Evolutionary conservation across 2,113 vertebrate genomes (phyloP).

Genomic region (Nannobrachium achirus): DNA sequence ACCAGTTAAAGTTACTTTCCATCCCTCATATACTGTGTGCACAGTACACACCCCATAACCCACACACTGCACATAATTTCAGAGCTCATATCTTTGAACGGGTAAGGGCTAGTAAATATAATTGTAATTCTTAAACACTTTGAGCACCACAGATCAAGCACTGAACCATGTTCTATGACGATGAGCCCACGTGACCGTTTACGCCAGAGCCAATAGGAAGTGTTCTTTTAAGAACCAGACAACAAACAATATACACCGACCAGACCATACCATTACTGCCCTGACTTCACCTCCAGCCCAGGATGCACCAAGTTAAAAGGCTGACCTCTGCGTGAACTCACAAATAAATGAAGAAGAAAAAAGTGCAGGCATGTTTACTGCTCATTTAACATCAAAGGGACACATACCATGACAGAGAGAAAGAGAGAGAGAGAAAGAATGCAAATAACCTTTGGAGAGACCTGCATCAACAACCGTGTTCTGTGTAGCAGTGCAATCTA

Average conservation of each 20-base stretch:
- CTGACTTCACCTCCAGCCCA: conserved; percentile 28
- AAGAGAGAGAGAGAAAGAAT: conserved; percentile 8
- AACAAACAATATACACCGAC: conserved; percentile 35
- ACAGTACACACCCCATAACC: too few relatives aligned
- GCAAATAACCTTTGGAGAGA: conserved; percentile 52
- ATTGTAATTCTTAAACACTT: too few relatives aligned
- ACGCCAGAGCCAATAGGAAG: conserved; percentile 26
- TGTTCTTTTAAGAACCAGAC: conserved; percentile 29
- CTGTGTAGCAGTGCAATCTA: conserved; percentile 2
- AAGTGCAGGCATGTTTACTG: conserved; percentile 50
- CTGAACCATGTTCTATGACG: conserved; percentile 10
- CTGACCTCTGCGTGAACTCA: conserved; percentile 41
- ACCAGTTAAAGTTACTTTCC: too few relatives aligned
- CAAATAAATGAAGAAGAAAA: conserved; percentile 55
- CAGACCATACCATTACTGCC: not conserved
- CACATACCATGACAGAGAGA: conserved; percentile 15
- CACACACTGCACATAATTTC: too few relatives aligned
- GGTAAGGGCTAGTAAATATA: too few relatives aligned
- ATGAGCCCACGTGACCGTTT: conserved; percentile 10
- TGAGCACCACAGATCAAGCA: too few relatives aligned
- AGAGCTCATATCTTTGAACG: too few relatives aligned
- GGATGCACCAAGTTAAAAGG: conserved; percentile 40
- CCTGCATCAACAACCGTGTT: conserved; percentile 37
- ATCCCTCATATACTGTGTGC: too few relatives aligned
- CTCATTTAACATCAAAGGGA: conserved; percentile 49